Percentiles rank a stretch among this genome's conserved stretches.
phyloP scores from a whole-genome alignment of 1,140 invertebrate species.

The Nomia melanderi region DNA sequence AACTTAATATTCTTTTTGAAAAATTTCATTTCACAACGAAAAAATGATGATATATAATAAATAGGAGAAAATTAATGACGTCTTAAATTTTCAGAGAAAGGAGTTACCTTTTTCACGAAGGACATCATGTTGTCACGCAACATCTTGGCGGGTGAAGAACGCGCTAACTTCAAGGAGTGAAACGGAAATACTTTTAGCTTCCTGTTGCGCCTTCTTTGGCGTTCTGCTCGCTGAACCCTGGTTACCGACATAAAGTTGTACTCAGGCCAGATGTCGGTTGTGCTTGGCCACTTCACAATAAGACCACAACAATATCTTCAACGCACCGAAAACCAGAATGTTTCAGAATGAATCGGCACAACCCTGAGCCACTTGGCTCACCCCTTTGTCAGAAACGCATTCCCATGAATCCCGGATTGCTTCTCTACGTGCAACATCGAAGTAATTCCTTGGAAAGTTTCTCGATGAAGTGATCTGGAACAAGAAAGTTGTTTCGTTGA shows the following conservation, averaged over 20 bases:
- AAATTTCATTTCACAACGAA: no score
- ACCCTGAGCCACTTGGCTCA: slow-evolving; percentile 58
- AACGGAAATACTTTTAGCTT: slow-evolving; percentile 38
- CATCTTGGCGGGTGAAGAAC: slow-evolving; percentile 42
- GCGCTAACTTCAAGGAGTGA: slow-evolving; percentile 37
- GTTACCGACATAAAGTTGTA: slow-evolving; percentile 65
- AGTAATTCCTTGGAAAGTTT: not conserved
- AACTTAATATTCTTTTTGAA: no score
- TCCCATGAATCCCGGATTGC: slow-evolving; percentile 22
- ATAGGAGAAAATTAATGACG: no score
- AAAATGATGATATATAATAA: no score
- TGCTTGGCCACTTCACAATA: slow-evolving; percentile 27
- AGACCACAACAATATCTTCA: slow-evolving; percentile 5
- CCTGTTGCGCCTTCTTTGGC: slow-evolving; percentile 59
- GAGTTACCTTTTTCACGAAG: slow-evolving; percentile 90
- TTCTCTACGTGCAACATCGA: not conserved
- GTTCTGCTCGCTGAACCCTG: slow-evolving; percentile 42
- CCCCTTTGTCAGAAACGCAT: slow-evolving; percentile 57
- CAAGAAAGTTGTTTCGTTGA: not conserved
- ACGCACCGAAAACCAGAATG: not conserved
- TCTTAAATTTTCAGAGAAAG: no score
- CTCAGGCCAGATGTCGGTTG: slow-evolving; percentile 25
- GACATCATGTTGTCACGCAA: slow-evolving; percentile 85
- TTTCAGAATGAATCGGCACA: slow-evolving; percentile 10
- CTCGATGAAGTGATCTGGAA: slow-evolving; percentile 35